Percentiles rank a stretch among this genome's conserved stretches.
phyloP scores from a whole-genome alignment of 1,140 invertebrate genomes.

The Dreissena rostriformis region DNA sequence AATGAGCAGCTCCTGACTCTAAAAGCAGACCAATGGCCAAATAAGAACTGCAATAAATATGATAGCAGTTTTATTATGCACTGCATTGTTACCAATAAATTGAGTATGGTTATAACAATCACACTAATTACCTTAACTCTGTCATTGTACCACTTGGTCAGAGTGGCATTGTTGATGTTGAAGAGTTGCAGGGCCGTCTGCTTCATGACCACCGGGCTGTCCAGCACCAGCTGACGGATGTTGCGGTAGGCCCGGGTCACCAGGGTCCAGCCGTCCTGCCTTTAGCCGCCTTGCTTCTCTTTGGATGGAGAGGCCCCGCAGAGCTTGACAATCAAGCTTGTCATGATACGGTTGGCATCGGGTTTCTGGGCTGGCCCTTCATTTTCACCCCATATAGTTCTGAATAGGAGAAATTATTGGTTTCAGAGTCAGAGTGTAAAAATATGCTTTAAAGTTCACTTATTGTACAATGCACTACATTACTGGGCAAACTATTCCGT shows the following conservation, averaged over 20 bases:
- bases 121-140: not conserved
- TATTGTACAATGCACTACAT: no score
- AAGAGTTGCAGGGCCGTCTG: not conserved
- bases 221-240: not conserved
- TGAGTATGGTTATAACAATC: not conserved
- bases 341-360: slow-evolving; percentile 4
- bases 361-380: slow-evolving; percentile 6
- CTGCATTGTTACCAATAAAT: not conserved
- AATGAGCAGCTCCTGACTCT: not conserved
- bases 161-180: slow-evolving; percentile 6
- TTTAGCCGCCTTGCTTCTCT: not conserved
- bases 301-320: not conserved
- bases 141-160: slow-evolving; percentile 1
- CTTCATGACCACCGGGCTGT: not conserved
- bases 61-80: not conserved
- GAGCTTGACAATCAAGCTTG: slow-evolving; percentile 4
- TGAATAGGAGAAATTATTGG: not conserved
- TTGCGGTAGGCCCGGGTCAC: slow-evolving; percentile 5
- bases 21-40: not conserved
- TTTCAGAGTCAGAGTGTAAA: no score
- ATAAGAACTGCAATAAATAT: not conserved
- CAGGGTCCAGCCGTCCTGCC: not conserved
- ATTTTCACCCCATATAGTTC: slow-evolving; percentile 1
- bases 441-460: no score
- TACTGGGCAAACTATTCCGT: not conserved